A percentile compares a stretch with the other conserved stretches of the same genome.
Conservation (phyloP, 2,113 vertebrate species). For the Ailurus styani region DNA sequence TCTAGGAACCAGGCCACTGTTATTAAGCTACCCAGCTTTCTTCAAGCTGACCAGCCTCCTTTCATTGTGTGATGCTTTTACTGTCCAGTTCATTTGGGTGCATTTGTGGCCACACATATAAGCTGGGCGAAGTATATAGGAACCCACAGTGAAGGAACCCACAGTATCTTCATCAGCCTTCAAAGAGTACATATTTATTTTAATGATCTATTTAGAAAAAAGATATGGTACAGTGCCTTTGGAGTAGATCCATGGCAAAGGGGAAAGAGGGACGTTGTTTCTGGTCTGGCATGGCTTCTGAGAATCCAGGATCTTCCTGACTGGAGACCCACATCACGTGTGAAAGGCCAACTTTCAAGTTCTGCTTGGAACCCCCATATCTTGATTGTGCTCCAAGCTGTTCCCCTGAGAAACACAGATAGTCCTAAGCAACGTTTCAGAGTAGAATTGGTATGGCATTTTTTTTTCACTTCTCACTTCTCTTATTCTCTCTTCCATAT, state of each 20-base stretch:
- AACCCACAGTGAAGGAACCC: background rate
- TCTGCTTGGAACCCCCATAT: background rate
- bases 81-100: background rate
- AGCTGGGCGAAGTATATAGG: background rate
- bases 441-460: background rate
- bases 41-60: background rate
- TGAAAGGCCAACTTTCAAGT: background rate
- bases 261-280: background rate
- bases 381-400: background rate
- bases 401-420: background rate
- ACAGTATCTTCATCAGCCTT: background rate
- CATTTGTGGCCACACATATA: background rate
- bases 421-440: background rate
- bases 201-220: background rate
- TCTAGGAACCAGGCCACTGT: background rate
- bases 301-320: background rate
- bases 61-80: background rate
- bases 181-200: background rate
- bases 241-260: background rate
- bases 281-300: background rate
- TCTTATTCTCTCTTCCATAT: background rate
- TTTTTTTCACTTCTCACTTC: background rate
- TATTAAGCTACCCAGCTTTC: background rate
- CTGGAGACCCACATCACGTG: background rate
- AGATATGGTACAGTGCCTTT: background rate